Percentiles rank a stretch among this genome's conserved stretches.
Conservation (phyloP, 2,797 vertebrate genomes). For the Phoebastria nigripes region DNA sequence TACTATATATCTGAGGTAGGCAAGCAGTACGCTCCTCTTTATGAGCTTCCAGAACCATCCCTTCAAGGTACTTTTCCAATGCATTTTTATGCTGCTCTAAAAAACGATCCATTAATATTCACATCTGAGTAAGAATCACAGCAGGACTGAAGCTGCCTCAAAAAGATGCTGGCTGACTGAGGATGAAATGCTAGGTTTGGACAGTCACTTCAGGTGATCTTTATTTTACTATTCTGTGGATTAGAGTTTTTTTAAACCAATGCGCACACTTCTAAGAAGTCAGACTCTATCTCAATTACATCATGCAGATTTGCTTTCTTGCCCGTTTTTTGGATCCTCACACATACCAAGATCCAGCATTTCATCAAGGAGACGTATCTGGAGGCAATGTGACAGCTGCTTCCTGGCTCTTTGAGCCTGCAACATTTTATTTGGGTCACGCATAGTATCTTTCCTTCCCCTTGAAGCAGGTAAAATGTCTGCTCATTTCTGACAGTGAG, state of each 20-base stretch:
- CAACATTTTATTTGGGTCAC: constrained; percentile 40
- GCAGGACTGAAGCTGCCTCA: not conserved
- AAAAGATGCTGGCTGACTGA: not conserved
- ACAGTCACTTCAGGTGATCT: not conserved
- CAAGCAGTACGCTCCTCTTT: not conserved
- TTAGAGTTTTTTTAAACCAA: not conserved
- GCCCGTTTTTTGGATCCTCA: constrained; percentile 20
- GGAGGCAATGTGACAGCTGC: constrained; percentile 47
- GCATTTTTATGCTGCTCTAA: not conserved
- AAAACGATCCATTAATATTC: not conserved
- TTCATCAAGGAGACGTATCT: constrained; percentile 20
- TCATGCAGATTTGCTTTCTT: not conserved
- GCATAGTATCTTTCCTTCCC: not conserved
- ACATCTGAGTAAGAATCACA: not conserved
- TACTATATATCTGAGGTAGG: not conserved
- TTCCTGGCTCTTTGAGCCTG: constrained; percentile 11
- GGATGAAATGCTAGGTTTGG: not conserved
- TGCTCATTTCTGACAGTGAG: not conserved
- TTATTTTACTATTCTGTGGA: not conserved
- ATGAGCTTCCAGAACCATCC: not conserved
- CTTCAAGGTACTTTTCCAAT: not conserved
- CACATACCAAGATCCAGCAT: not conserved
- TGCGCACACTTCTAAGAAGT: not conserved
- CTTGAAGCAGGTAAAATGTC: constrained; percentile 46
- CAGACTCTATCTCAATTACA: not conserved